A percentile compares a stretch with the other conserved stretches of the same genome.
phyloP scores from a whole-genome alignment of 2,888 invertebrate genomes.

The Rhagophthalmus giganteus region DNA sequence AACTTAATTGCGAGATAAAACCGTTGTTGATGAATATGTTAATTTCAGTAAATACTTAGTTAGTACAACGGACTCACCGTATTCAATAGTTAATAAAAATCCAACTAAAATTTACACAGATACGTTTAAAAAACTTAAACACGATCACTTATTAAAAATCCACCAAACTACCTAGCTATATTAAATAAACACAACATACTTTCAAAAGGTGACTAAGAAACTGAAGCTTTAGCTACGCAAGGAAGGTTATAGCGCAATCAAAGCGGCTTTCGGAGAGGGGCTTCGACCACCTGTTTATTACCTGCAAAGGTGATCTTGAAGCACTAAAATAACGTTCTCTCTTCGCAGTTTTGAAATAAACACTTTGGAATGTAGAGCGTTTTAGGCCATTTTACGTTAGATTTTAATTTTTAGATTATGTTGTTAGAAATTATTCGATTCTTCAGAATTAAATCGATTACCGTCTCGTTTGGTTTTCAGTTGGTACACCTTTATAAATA shows the following conservation, averaged over 20 bases:
- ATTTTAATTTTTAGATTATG: neutral
- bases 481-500: neutral
- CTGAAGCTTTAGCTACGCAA: conserved; percentile 17
- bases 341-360: conserved; percentile 10
- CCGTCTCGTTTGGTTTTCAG: neutral
- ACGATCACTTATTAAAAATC: conserved; percentile 1
- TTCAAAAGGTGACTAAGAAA: conserved; percentile 25
- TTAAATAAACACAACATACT: conserved; percentile 15
- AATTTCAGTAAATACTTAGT: too few species aligned
- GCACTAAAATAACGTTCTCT: conserved; percentile 23
- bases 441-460: neutral
- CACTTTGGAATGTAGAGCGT: conserved; percentile 16
- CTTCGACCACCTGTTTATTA: conserved; percentile 25
- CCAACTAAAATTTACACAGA: neutral
- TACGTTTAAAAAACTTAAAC: neutral
- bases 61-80: too few species aligned
- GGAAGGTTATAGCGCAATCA: conserved; percentile 19
- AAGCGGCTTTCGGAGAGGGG: conserved; percentile 17
- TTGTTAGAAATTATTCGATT: neutral
- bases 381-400: conserved; percentile 1
- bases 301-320: conserved; percentile 27
- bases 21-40: neutral
- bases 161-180: neutral
- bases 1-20: neutral
- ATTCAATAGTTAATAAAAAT: neutral